Base-by-base conservation (phyloP, 2,797 vertebrate species). In the Eptatretus atami region DNA sequence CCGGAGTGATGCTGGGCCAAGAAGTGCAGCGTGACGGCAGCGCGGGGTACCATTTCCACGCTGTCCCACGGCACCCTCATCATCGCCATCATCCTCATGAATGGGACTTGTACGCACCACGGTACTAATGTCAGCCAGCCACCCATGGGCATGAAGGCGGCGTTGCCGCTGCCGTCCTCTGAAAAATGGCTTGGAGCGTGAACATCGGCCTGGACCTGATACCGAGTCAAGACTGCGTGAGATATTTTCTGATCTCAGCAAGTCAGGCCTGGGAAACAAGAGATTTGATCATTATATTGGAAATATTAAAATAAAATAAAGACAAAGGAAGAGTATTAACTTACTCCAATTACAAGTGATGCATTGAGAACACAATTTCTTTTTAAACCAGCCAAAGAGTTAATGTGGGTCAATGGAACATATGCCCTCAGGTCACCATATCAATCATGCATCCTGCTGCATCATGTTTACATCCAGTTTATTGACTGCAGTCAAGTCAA, bases 191-290 rank as follows among this genome's bases (percentile, higher is more conserved):
- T 85, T 77, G 31, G 83, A 83, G 0, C 86, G 86, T 1, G 86
- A 88, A 54, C 80, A 74, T 1, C 85, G 81, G 65, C 88, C 82
- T 11, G 84, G 80, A 64, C 86, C 83, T 72, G 86, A 83, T 67
- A 81, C 79, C 2, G 82, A 83, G 68, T 90, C 85, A 72, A 86
- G 73, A 70, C 84, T 86, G 64, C 83, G 83, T 24, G 82, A 76
- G 69, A 93, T 84, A 69, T 87, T 80, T 69, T 93, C 87, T 1
- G 86, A 87, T 73, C 87, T 87, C 63, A 94, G 73, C 63, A 95
- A 76, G 69, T 94, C 87, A 9, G 87, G 87, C 71, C 87, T 95
- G 68, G 15, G 53, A 69, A 25, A n/a, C 12, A 15, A 65, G 31
- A 8, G 19, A 52, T 24, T 61, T n/a, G 57, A 61, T 61, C 57